These are phyloP conservation scores for Calameuta pallipes DNA, from an alignment of 2,888 invertebrate genomes.

Conservation along the genomic window DNA sequence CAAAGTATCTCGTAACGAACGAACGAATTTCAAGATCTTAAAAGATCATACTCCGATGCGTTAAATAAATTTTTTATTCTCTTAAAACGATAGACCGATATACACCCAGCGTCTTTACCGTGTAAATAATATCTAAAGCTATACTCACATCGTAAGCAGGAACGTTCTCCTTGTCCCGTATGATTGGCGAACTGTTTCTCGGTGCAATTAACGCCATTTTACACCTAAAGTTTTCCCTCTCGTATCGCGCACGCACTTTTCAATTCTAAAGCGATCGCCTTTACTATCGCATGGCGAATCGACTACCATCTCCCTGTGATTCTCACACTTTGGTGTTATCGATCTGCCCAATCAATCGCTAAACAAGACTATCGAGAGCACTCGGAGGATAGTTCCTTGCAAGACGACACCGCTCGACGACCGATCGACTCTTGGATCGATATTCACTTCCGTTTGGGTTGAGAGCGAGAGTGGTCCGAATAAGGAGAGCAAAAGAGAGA, in stretches of 20 bases:
- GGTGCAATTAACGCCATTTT: conserved; percentile 68
- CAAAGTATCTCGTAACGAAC: neutral
- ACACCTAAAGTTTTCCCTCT: neutral
- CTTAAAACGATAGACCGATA: neutral
- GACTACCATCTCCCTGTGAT: neutral
- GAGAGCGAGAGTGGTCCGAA: neutral
- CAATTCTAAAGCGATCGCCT: neutral
- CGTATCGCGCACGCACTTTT: neutral
- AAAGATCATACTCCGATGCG: no score
- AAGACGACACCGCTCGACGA: neutral
- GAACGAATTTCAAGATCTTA: no score
- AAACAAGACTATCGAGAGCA: neutral
- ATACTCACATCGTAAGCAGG: conserved; percentile 77
- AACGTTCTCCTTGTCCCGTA: conserved; percentile 75
- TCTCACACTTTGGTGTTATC: neutral
- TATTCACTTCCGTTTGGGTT: neutral
- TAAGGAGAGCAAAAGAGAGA: neutral
- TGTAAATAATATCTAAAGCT: neutral
- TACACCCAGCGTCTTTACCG: neutral
- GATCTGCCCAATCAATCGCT: neutral
- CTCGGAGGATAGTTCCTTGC: neutral
- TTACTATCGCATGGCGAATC: neutral
- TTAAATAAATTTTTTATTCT: no score
- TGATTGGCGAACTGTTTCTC: conserved; percentile 75
- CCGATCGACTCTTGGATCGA: neutral